Evolutionary conservation across 2,888 invertebrate species (phyloP).

Genomic region (Eupelmus urozonus): DNA sequence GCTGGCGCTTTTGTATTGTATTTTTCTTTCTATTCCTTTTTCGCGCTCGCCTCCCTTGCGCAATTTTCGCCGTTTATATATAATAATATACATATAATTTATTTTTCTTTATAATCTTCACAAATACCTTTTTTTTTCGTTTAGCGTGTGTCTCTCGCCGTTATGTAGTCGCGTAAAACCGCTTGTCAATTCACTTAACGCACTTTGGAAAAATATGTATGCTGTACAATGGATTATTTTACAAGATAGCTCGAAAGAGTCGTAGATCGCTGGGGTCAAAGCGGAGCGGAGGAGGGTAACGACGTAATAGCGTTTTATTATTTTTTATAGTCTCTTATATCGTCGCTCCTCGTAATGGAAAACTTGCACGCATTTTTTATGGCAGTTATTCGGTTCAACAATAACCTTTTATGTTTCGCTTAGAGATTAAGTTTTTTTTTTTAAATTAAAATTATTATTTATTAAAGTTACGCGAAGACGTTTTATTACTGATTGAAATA

Average conservation of each 20-base stretch:
- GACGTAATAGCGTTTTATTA: constrained; percentile 21
- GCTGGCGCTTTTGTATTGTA: constrained; percentile 38
- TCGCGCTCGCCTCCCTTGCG: not conserved
- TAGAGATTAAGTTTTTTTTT: not conserved
- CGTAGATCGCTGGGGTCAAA: constrained; percentile 30
- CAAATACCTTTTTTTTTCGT: constrained; percentile 32
- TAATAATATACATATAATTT: constrained; percentile 49
- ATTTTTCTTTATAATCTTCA: constrained; percentile 38
- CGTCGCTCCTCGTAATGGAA: constrained; percentile 17
- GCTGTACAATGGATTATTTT: constrained; percentile 66
- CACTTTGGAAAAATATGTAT: constrained; percentile 69
- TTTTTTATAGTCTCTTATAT: constrained; percentile 30
- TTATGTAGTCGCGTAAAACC: constrained; percentile 37
- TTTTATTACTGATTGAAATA: too few species aligned
- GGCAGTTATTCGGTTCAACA: constrained; percentile 1
- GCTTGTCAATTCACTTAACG: constrained; percentile 62
- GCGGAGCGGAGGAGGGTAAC: constrained; percentile 34
- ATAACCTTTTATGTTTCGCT: not conserved
- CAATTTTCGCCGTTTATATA: constrained; percentile 26
- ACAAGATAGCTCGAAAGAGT: constrained; percentile 56
- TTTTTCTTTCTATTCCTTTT: constrained; percentile 5
- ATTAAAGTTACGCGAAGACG: too few species aligned
- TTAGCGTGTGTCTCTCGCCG: constrained; percentile 28
- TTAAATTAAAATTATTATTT: not conserved
- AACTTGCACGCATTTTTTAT: constrained; percentile 21